Percentiles rank a stretch among this genome's conserved stretches.
Evolutionary conservation across 2,113 vertebrate species (phyloP).

Genomic region (Rostratula benghalensis): DNA sequence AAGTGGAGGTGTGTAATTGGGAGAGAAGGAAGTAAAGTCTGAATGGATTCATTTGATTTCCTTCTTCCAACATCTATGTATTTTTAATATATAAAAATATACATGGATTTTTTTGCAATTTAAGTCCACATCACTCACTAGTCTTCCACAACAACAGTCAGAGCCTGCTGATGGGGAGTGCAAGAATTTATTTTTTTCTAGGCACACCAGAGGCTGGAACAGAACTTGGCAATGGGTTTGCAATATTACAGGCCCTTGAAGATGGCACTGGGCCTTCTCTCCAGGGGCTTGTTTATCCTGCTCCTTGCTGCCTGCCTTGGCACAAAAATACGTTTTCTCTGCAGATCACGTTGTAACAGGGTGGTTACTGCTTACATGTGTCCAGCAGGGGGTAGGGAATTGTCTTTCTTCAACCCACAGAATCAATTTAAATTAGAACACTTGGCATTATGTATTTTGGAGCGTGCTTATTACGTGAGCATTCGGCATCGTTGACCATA

Average conservation of each 20-base stretch:
- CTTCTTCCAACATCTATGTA: not conserved
- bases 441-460: not conserved
- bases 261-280: not conserved
- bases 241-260: not conserved
- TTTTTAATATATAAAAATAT: not conserved
- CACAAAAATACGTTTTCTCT: not conserved
- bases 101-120: not conserved
- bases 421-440: not conserved
- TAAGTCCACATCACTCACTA: not conserved
- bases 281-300: not conserved
- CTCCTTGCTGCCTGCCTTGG: not conserved
- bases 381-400: not conserved
- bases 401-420: not conserved
- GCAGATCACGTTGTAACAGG: not conserved
- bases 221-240: not conserved
- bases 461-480: not conserved
- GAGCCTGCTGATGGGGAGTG: not conserved
- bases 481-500: not conserved
- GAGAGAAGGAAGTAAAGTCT: not conserved
- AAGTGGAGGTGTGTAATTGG: not conserved
- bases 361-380: not conserved
- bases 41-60: not conserved
- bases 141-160: conserved; percentile 27
- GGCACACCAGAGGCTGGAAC: not conserved
- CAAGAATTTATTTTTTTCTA: not conserved